Percentiles rank a stretch among this genome's conserved stretches.
phyloP scores from a whole-genome alignment of 2,797 vertebrate species.

The Nannoperca obscura region DNA sequence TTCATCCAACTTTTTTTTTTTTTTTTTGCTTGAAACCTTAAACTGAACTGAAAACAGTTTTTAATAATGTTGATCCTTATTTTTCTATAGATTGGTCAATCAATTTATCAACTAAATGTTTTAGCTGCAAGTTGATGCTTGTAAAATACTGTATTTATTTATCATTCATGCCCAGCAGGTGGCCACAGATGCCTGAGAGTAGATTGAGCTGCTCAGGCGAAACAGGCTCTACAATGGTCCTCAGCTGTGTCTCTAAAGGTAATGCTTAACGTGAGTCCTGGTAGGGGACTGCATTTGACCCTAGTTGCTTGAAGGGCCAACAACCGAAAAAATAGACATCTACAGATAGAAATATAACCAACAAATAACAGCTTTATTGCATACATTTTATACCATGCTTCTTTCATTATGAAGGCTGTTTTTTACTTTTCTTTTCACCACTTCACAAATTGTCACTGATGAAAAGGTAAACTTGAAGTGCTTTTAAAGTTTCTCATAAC shows the following conservation, averaged over 20 bases:
- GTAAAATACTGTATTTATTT: neutral
- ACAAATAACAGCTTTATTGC: too few relatives aligned
- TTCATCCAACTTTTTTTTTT: neutral
- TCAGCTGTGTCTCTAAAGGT: neutral
- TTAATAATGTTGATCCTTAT: too few relatives aligned
- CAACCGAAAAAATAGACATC: neutral
- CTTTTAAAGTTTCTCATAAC: neutral
- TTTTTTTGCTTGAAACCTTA: neutral
- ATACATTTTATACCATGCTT: too few relatives aligned
- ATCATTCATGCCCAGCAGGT: conserved; percentile 52
- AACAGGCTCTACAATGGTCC: neutral
- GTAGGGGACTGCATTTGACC: neutral
- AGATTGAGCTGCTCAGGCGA: neutral
- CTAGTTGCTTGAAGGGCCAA: neutral
- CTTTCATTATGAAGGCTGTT: neutral
- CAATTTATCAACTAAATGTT: neutral
- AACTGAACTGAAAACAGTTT: neutral
- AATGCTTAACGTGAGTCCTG: neutral
- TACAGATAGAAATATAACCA: neutral
- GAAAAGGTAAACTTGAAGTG: neutral
- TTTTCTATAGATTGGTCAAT: neutral
- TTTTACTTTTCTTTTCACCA: too few relatives aligned
- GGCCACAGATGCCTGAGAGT: conserved; percentile 32
- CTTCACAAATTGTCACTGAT: neutral
- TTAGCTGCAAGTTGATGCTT: neutral